phyloP scores from a whole-genome alignment of 2,797 vertebrate genomes.

The Notolepis coatsorum region DNA sequence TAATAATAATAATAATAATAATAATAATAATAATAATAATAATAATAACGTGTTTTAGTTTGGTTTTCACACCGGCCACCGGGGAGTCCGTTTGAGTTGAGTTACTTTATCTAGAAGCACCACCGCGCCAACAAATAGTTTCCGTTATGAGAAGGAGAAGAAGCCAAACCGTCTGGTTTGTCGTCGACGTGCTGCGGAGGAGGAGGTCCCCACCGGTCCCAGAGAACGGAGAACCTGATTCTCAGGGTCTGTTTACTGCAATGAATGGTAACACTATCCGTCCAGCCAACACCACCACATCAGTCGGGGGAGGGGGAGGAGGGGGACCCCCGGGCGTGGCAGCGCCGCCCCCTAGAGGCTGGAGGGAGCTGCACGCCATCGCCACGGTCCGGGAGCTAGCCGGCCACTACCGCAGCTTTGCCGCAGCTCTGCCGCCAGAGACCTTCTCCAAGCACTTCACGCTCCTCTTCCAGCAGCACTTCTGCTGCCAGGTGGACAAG shows the following conservation, averaged over 20 bases:
- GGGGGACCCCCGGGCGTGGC: slow-evolving; percentile 62
- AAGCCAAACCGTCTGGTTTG: too few species aligned
- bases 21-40: too few species aligned
- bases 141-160: too few species aligned
- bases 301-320: slow-evolving; percentile 45
- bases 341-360: slow-evolving; percentile 85
- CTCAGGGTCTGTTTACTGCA: slow-evolving; percentile 87
- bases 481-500: slow-evolving; percentile 91
- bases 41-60: too few species aligned
- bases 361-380: slow-evolving; percentile 96
- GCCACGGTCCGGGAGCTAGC: slow-evolving; percentile 92
- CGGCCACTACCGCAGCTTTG: slow-evolving; percentile 92
- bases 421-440: slow-evolving; percentile 88
- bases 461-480: slow-evolving; percentile 94
- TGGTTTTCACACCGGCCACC: too few species aligned
- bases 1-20: too few species aligned
- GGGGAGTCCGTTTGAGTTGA: too few species aligned
- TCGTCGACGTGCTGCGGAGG: too few species aligned
- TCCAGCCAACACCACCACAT: slow-evolving; percentile 80
- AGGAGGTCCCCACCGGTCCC: too few species aligned
- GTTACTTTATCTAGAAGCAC: too few species aligned
- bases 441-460: slow-evolving; percentile 93
- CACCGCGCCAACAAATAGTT: too few species aligned
- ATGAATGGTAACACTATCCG: slow-evolving; percentile 97
- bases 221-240: too few species aligned